Evolutionary conservation across 2,888 invertebrate genomes (phyloP).

Genomic region (Cantharis nigra): DNA sequence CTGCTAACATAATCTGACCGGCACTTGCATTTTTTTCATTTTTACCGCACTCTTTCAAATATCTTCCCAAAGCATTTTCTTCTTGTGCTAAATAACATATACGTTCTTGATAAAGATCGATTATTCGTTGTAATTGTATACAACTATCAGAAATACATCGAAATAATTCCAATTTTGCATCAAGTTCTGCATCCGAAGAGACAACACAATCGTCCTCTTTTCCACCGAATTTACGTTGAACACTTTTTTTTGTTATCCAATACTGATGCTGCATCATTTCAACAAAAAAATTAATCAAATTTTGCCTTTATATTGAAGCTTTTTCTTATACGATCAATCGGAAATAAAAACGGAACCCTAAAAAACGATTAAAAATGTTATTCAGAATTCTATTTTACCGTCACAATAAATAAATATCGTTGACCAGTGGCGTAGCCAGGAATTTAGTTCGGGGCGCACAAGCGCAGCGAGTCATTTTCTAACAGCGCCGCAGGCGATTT

Average conservation of each 20-base stretch:
- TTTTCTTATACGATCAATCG: background rate
- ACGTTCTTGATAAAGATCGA: conserved; percentile 93
- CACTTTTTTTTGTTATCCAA: conserved; percentile 97
- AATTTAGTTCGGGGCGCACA: too few species aligned
- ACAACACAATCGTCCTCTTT: conserved; percentile 98
- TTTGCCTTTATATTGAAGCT: background rate
- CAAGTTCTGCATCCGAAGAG: conserved; percentile 94
- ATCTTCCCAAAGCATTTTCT: conserved; percentile 89
- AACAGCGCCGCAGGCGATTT: too few species aligned
- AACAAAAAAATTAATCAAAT: background rate
- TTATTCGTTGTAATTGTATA: conserved; percentile 80
- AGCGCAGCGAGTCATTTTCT: too few species aligned
- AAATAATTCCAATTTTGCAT: conserved; percentile 93
- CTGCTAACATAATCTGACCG: conserved; percentile 78
- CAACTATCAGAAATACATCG: conserved; percentile 92
- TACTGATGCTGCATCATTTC: conserved; percentile 90
- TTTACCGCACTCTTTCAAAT: conserved; percentile 92
- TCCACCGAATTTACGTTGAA: conserved; percentile 89
- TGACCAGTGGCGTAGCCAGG: too few species aligned
- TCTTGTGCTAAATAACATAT: conserved; percentile 92
- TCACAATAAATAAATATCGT: background rate
- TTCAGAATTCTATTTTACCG: background rate
- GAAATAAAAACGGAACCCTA: background rate
- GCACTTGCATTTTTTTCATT: conserved; percentile 84
- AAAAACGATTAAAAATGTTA: background rate